Conservation (phyloP, 2,113 vertebrate species). For the Rhombomys opimus region DNA sequence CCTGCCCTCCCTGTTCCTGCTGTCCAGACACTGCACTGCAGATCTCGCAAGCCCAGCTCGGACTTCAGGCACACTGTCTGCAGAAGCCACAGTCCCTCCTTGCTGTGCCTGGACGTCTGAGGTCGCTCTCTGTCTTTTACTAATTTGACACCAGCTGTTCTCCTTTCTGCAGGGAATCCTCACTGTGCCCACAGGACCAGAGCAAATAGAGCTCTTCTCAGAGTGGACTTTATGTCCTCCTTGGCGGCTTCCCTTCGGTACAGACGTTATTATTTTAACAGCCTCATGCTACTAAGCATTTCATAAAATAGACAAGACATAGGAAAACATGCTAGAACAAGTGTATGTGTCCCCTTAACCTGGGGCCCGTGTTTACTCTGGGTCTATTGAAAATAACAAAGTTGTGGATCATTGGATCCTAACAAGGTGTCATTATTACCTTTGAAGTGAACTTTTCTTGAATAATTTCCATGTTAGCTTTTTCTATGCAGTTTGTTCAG, state of each 20-base stretch:
- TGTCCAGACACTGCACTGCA: not conserved
- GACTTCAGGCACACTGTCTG: not conserved
- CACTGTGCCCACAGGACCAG: not conserved
- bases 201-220: not conserved
- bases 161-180: constrained; percentile 36
- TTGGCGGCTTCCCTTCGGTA: not conserved
- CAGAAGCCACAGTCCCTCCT: not conserved
- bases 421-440: constrained; percentile 17
- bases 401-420: not conserved
- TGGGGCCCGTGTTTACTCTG: not conserved
- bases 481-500: not conserved
- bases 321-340: not conserved
- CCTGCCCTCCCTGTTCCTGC: not conserved
- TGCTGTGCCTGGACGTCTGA: not conserved
- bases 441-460: constrained; percentile 10
- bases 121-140: not conserved
- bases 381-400: not conserved
- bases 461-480: constrained; percentile 30
- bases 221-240: constrained; percentile 29
- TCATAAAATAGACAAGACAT: not conserved
- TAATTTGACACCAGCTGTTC: constrained; percentile 3
- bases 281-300: not conserved
- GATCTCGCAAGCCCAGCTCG: not conserved
- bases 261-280: constrained; percentile 17
- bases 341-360: not conserved